Percentiles rank a stretch among this genome's conserved stretches.
Conservation (phyloP, 2,888 invertebrate species). For the Euzetes globulus region DNA sequence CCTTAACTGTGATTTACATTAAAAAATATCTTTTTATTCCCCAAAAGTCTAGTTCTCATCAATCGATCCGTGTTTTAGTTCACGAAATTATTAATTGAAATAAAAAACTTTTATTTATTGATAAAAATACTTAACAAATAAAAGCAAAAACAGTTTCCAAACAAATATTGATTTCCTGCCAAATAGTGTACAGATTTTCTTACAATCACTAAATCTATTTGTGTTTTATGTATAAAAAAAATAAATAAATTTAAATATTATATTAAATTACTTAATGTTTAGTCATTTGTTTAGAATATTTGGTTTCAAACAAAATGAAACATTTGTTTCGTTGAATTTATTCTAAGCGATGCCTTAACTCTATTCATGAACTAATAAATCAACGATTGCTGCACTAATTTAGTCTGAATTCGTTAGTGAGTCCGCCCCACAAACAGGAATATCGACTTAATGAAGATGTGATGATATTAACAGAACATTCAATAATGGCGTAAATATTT, state of each 20-base stretch:
- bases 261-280: not conserved
- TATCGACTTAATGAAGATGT: not conserved
- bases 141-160: not conserved
- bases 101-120: constrained; percentile 17
- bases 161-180: constrained; percentile 11
- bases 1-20: constrained; percentile 27
- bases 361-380: constrained; percentile 5
- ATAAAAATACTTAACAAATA: not conserved
- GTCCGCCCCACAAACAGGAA: not conserved
- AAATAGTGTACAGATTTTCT: constrained; percentile 21
- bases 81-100: not conserved
- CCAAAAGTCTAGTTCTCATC: constrained; percentile 17
- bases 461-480: not conserved
- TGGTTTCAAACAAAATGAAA: not conserved
- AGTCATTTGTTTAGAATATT: not conserved
- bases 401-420: not conserved
- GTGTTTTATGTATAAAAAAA: constrained; percentile 21
- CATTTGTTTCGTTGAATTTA: not conserved
- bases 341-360: not conserved
- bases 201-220: constrained; percentile 9
- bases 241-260: not conserved
- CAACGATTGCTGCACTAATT: not conserved
- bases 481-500: not conserved
- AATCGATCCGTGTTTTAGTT: not conserved
- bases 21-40: constrained; percentile 26